Evolutionary conservation across 2,113 vertebrate species (phyloP).

Genomic region (Sakesphorus luctuosus): DNA sequence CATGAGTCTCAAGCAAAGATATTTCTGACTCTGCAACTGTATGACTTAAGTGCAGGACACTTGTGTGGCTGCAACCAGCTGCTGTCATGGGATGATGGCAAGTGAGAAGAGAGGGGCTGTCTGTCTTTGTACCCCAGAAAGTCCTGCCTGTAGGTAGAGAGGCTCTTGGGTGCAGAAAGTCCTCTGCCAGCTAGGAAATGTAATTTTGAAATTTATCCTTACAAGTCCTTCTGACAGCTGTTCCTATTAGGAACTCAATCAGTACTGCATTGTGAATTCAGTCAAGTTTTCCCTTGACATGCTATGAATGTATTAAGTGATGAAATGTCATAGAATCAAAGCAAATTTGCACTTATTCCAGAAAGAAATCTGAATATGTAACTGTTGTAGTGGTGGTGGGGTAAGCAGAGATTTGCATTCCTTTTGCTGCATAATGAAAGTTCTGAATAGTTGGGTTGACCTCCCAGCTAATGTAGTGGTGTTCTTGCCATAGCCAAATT

Average conservation of each 20-base stretch:
- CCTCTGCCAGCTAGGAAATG: background rate
- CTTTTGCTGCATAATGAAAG: background rate
- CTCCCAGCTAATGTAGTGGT: background rate
- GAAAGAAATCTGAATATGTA: constrained; percentile 32
- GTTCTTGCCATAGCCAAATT: background rate
- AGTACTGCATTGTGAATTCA: constrained; percentile 39
- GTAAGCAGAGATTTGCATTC: background rate
- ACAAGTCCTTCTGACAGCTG: constrained; percentile 34
- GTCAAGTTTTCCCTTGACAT: constrained; percentile 40
- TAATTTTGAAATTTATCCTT: background rate
- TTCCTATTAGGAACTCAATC: constrained; percentile 56
- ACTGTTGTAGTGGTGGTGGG: background rate
- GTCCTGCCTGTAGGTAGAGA: background rate
- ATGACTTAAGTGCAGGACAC: background rate
- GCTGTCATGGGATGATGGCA: background rate
- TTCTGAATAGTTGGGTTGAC: background rate
- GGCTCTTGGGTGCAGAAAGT: background rate
- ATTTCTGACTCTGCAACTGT: background rate
- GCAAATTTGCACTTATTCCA: constrained; percentile 47
- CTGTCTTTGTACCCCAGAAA: background rate
- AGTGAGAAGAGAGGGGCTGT: background rate
- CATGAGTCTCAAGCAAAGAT: background rate
- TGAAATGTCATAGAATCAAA: constrained; percentile 46
- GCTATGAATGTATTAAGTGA: constrained; percentile 49
- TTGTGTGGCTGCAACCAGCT: background rate